A percentile compares a stretch with the other conserved stretches of the same genome.
Conservation (phyloP, 2,797 vertebrate genomes). For the Spondyliosoma cantharus region DNA sequence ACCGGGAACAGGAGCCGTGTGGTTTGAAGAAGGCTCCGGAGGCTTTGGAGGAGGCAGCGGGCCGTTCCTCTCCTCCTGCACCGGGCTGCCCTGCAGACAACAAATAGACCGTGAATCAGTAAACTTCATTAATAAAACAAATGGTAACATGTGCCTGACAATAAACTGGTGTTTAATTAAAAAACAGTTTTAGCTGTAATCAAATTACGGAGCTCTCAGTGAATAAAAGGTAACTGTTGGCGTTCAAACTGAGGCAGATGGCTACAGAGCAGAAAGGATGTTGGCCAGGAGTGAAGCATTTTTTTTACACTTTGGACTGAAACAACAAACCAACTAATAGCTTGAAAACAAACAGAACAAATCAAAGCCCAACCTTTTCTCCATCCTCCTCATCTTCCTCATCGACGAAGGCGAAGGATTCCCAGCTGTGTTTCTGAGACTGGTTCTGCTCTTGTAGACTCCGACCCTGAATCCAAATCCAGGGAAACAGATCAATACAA, state of each 20-base stretch:
- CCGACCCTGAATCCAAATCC: conserved; percentile 64
- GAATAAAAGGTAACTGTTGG: no score
- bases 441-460: conserved; percentile 72
- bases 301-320: background rate
- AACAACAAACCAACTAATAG: background rate
- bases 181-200: background rate
- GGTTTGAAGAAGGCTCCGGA: conserved; percentile 79
- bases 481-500: conserved; percentile 12
- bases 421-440: conserved; percentile 81
- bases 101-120: background rate
- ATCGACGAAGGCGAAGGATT: conserved; percentile 92
- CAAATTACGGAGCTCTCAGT: background rate
- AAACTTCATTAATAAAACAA: background rate
- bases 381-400: conserved; percentile 89
- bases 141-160: background rate
- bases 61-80: conserved; percentile 89
- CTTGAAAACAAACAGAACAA: background rate
- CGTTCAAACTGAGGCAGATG: background rate
- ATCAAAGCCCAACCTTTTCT: conserved; percentile 67
- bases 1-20: conserved; percentile 70
- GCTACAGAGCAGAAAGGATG: background rate
- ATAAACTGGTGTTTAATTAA: background rate
- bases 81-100: conserved; percentile 67
- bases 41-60: conserved; percentile 83
- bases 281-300: background rate